Conservation (phyloP, 2,797 vertebrate species). For the Ctenopoma multispine region DNA sequence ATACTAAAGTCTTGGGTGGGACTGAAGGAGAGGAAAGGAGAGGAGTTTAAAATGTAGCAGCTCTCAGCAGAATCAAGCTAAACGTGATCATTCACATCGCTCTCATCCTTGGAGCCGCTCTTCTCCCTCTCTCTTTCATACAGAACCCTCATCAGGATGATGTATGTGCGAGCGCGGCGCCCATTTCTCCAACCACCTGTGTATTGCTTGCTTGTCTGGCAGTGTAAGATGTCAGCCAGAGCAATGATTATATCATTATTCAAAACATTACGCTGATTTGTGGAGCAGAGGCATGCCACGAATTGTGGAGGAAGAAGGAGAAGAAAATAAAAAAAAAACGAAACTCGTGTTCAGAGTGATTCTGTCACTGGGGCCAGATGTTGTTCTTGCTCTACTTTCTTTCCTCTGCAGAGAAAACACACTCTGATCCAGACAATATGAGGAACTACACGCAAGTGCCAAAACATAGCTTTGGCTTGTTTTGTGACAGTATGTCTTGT, state of each 20-base stretch:
- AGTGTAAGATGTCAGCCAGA: slow-evolving; percentile 65
- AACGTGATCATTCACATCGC: slow-evolving; percentile 53
- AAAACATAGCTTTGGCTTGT: slow-evolving; percentile 65
- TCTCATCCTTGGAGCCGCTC: slow-evolving; percentile 31
- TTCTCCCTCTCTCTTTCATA: slow-evolving; percentile 11
- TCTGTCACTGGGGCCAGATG: slow-evolving; percentile 74
- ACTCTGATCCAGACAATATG: slow-evolving; percentile 69
- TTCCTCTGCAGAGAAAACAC: slow-evolving; percentile 68
- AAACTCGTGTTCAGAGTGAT: slow-evolving; percentile 51
- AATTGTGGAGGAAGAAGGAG: slow-evolving; percentile 30
- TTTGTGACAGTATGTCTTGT: slow-evolving; percentile 59
- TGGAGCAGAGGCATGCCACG: slow-evolving; percentile 42
- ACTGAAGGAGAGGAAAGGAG: slow-evolving; percentile 21
- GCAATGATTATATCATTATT: slow-evolving; percentile 75
- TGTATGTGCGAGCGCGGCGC: slow-evolving; percentile 56
- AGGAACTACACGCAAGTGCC: slow-evolving; percentile 60
- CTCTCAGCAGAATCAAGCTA: slow-evolving; percentile 29
- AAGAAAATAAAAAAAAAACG: not conserved
- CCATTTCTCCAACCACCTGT: slow-evolving; percentile 71
- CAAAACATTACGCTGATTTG: slow-evolving; percentile 70
- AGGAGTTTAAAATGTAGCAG: slow-evolving; percentile 13
- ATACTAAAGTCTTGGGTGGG: slow-evolving; percentile 28
- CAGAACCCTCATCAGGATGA: slow-evolving; percentile 67
- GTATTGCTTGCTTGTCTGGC: slow-evolving; percentile 68
- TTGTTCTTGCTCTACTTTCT: slow-evolving; percentile 75